Evolutionary conservation across 35 echinoderm and acorn worm genomes (phyloP), one percentile per base, ranked within the genome.

Genomic region (Acanthaster planci): DNA sequence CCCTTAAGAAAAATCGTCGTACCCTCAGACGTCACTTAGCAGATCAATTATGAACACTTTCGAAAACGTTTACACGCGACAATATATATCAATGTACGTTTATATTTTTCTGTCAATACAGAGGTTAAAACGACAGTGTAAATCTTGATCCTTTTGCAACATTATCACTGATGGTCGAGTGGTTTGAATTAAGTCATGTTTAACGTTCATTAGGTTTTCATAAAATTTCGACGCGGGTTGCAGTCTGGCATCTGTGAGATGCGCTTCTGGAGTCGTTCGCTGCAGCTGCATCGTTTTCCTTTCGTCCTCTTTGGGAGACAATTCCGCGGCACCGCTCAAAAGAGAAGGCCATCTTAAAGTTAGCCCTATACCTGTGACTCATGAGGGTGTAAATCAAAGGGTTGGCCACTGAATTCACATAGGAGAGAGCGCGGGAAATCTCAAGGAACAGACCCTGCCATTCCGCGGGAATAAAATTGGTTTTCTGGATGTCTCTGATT

Each of bases 381-480:
- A 93, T 91, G 4, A 81, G 80, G 18, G 92, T 99, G 22, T 94
- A 99, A 2, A 99, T 91, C 34, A 99, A 85, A 15, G 96, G 96
- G 39, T 99, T 99, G 12, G 93, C 89, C 7, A 90, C 96, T 2
- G 92, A 94, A 51, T 99, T 99, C 1, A 99, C 67, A 34, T 99
- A 99, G 14, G 88, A 76, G 19, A 94, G 29, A 26, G 83, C 76
- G 10, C 87, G 92, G 31, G 77, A 77, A 19, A 93, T 84, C 51
- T 64, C 79, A 47, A 14, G 51, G 76, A 27, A 76, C 36, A 68
- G 12, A n/a, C 19, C 80, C 35, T 54, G 58, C 60, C 0, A 36
- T 59, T 58, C 7, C 31, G 18, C 12, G 21, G 53, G 52, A 60
- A 26, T 58, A 19, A 42, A 57, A 47, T 40, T 36, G 38, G 34